These are phyloP conservation scores for Acanthochromis polyacanthus DNA, from an alignment of 2,113 vertebrate genomes.

Conservation along the genomic window DNA sequence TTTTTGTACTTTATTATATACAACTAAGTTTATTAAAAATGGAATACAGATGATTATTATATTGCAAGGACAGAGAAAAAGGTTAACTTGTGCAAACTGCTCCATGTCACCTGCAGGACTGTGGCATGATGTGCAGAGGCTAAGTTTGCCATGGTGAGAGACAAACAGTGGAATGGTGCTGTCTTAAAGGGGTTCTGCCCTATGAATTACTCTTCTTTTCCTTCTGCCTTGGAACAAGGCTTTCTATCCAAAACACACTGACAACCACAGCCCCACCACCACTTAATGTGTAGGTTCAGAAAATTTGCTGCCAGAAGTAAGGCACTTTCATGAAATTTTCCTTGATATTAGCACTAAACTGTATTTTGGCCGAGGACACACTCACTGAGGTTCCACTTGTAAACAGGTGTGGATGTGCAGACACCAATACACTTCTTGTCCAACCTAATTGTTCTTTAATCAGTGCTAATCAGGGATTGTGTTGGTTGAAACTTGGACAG, in stretches of 20 bases:
- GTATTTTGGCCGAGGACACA: slow-evolving; percentile 48
- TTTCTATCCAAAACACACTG: slow-evolving; percentile 66
- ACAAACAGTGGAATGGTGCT: slow-evolving; percentile 77
- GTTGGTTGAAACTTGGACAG: slow-evolving; percentile 43
- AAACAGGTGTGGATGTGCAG: slow-evolving; percentile 32
- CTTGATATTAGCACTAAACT: slow-evolving; percentile 62
- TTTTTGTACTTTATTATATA: slow-evolving; percentile 95
- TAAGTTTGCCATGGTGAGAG: slow-evolving; percentile 66
- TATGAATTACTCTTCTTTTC: slow-evolving; percentile 71
- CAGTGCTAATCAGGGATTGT: slow-evolving; percentile 52
- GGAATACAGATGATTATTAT: slow-evolving; percentile 88
- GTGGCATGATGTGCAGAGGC: slow-evolving; percentile 76
- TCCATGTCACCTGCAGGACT: slow-evolving; percentile 81
- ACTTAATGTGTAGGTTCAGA: slow-evolving; percentile 37
- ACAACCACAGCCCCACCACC: slow-evolving; percentile 53
- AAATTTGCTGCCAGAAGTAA: slow-evolving; percentile 56
- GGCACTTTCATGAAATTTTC: slow-evolving; percentile 70
- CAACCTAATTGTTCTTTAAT: slow-evolving; percentile 32
- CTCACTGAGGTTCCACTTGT: slow-evolving; percentile 33
- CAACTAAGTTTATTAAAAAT: slow-evolving; percentile 94
- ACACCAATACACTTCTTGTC: slow-evolving; percentile 17
- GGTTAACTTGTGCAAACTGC: slow-evolving; percentile 71
- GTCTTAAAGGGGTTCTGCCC: slow-evolving; percentile 73
- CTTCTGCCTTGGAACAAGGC: slow-evolving; percentile 71
- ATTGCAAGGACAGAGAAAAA: slow-evolving; percentile 78